Evolutionary conservation across 2,888 invertebrate genomes (phyloP).

Genomic region (Cataglyphis cursor): DNA sequence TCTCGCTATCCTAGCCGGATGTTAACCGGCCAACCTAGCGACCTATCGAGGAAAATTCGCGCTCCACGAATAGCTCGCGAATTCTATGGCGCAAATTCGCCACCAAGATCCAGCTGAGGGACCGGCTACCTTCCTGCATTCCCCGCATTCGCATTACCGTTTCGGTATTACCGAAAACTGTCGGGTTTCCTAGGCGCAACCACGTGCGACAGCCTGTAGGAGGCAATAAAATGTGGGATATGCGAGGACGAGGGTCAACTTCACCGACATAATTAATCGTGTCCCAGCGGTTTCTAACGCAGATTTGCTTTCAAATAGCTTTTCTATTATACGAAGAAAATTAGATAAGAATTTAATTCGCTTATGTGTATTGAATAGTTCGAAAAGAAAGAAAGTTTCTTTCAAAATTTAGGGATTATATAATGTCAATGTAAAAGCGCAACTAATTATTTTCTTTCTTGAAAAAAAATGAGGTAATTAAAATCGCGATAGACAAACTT

Average conservation of each 20-base stretch:
- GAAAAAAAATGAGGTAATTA: not conserved
- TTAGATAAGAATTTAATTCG: not conserved
- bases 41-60: constrained; percentile 77
- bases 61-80: constrained; percentile 78
- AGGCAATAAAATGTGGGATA: constrained; percentile 57
- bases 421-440: not conserved
- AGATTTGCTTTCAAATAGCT: constrained; percentile 34
- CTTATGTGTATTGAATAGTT: not conserved
- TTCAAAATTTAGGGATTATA: not conserved
- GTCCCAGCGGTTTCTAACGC: constrained; percentile 30
- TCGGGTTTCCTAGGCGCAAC: constrained; percentile 49
- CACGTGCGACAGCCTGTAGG: constrained; percentile 49
- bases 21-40: constrained; percentile 72
- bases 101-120: constrained; percentile 52
- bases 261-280: constrained; percentile 51
- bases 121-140: constrained; percentile 52
- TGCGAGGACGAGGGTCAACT: constrained; percentile 56
- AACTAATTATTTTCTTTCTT: not conserved
- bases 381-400: too few species aligned
- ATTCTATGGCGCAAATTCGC: constrained; percentile 71
- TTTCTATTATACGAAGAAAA: constrained; percentile 20
- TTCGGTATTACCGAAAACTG: constrained; percentile 46
- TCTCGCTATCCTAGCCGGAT: constrained; percentile 76
- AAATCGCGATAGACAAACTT: not conserved
- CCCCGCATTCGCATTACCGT: constrained; percentile 53